Base-by-base conservation (phyloP, 2,797 vertebrate genomes). In the Sandelia bainsii region DNA sequence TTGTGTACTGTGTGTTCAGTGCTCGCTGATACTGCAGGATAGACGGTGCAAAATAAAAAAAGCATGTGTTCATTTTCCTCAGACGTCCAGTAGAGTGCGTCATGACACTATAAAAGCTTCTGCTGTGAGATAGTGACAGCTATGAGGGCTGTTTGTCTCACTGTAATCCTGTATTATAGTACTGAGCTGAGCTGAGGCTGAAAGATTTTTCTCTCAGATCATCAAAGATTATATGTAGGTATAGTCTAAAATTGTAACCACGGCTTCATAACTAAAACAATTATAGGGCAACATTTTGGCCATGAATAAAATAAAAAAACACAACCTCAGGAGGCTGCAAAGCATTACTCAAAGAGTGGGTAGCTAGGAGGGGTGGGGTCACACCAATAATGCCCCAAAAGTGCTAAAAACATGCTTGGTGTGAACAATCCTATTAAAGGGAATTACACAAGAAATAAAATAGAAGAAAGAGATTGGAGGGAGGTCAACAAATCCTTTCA, bases 1-100 rank as follows among this genome's bases (percentile, higher is more conserved):
- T n/a, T n/a, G n/a, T 48, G 20, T 42, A 2, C 25, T 14, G 12
- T 14, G 12, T 62, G 12, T 34, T 48, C 57, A 66, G 19, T 40
- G 17, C 23, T 57, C 5, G 46, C 1, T 63, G 25, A 64, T 46
- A n/a, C 8, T 75, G n/a, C 20, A 56, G n/a, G 37, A 59, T 12
- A 39, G 32, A 48, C 14, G 37, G 7, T 0, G 13, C n/a, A 68
- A 27, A 70, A 22, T 10, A 54, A 56, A 13, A 54, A 12, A 52
- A 19, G 1, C 9, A 44, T 13, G 54, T 5, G 6, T 77, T 76
- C 75, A 90, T 60, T 87, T 81, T 48, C 19, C 68, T 12, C 45
- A 62, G 8, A 25, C 69, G 51, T 75, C 86, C 90, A 92, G 69
- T n/a, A 90, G 91, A 85, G 89, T 1, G 85, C 72, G 44, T 29